Evolutionary conservation across 2,113 vertebrate genomes (phyloP).

Genomic region (Heptranchias perlo): DNA sequence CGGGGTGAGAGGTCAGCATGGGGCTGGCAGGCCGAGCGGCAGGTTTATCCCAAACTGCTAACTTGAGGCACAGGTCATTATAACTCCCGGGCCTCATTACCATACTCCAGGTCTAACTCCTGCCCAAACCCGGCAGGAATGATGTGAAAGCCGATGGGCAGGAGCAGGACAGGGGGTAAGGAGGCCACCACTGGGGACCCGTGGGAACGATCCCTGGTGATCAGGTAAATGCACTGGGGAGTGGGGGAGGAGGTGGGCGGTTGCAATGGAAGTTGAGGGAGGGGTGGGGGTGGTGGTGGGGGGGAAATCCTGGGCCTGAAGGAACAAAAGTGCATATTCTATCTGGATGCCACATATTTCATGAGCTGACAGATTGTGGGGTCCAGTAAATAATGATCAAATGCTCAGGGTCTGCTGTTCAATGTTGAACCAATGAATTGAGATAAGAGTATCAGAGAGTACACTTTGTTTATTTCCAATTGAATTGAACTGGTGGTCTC

Average conservation of each 20-base stretch:
- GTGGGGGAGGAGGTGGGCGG: no score
- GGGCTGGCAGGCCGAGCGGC: neutral
- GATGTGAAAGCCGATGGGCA: neutral
- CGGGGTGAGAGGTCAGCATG: neutral
- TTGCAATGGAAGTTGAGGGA: neutral
- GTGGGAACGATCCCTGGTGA: neutral
- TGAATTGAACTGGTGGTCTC: constrained; percentile 82
- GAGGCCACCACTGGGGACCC: neutral
- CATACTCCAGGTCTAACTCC: neutral
- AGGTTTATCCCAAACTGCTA: neutral
- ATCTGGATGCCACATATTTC: neutral
- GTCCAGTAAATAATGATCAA: neutral
- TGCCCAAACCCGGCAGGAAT: neutral
- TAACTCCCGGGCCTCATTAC: neutral
- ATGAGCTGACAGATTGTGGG: neutral
- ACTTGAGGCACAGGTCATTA: neutral
- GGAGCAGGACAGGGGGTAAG: no score
- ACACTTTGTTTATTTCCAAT: constrained; percentile 65
- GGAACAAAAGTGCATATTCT: neutral
- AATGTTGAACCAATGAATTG: neutral
- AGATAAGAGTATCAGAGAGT: neutral
- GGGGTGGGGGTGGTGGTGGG: no score
- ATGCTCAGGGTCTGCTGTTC: neutral
- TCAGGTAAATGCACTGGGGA: neutral
- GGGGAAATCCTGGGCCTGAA: neutral